phyloP scores from a whole-genome alignment of 2,797 vertebrate genomes.

The Cetoscarus ocellatus region DNA sequence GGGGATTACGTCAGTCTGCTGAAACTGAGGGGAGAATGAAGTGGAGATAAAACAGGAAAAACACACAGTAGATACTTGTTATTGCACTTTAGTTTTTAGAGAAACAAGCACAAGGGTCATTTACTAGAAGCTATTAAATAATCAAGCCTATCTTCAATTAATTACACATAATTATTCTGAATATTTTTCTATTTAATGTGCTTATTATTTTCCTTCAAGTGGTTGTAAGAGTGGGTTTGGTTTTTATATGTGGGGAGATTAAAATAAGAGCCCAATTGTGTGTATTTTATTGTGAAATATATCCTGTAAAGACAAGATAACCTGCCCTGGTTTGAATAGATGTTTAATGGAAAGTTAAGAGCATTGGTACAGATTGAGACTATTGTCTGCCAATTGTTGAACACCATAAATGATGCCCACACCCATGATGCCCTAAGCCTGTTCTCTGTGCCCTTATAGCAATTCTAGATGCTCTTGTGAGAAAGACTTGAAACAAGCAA shows the following conservation, averaged over 20 bases:
- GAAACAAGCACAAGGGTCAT: constrained; percentile 13
- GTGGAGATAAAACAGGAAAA: background rate
- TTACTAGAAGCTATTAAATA: constrained; percentile 47
- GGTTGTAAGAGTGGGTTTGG: constrained; percentile 2
- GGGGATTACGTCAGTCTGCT: constrained; percentile 38
- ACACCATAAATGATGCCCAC: too few species aligned
- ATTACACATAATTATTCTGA: constrained; percentile 27
- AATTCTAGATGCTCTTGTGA: too few species aligned
- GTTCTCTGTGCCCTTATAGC: too few species aligned
- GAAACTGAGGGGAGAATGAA: constrained; percentile 32
- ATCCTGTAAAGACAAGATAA: too few species aligned
- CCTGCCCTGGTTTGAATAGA: too few species aligned
- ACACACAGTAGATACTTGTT: background rate
- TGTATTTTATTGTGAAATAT: too few species aligned
- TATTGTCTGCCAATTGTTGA: too few species aligned
- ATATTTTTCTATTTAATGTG: constrained; percentile 11
- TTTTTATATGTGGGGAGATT: background rate
- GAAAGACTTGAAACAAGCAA: too few species aligned
- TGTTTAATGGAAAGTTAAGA: too few species aligned
- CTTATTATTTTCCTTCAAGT: background rate
- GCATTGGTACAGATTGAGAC: too few species aligned
- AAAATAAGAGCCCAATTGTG: background rate
- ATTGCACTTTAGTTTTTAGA: constrained; percentile 32
- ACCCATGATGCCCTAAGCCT: too few species aligned
- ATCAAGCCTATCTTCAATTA: constrained; percentile 32